phyloP scores from a whole-genome alignment of 2,888 invertebrate species.

The Celastrina argiolus region DNA sequence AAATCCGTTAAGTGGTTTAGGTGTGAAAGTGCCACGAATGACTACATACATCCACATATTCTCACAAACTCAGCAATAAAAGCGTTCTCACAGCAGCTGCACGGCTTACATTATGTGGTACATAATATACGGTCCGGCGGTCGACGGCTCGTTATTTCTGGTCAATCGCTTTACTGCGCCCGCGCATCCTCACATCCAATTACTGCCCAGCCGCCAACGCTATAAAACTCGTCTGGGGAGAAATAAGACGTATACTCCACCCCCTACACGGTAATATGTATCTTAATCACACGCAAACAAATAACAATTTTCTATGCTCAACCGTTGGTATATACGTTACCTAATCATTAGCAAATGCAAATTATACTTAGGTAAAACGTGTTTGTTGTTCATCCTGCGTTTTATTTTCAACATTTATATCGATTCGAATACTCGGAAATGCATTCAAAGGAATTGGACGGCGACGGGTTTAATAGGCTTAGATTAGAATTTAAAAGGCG shows the following conservation, averaged over 20 bases:
- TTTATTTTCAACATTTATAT: slow-evolving; percentile 77
- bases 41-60: background rate
- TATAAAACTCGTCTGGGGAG: slow-evolving; percentile 51
- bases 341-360: slow-evolving; percentile 54
- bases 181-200: slow-evolving; percentile 77
- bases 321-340: slow-evolving; percentile 30
- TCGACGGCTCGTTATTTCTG: slow-evolving; percentile 75
- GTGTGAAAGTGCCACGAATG: background rate
- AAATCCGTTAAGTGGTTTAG: background rate
- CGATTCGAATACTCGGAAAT: slow-evolving; percentile 74
- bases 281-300: slow-evolving; percentile 27
- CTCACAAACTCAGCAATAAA: slow-evolving; percentile 41
- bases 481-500: slow-evolving; percentile 75
- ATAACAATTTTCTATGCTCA: slow-evolving; percentile 27
- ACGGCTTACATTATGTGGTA: slow-evolving; percentile 54
- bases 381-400: slow-evolving; percentile 70
- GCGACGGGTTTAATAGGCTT: slow-evolving; percentile 73
- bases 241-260: slow-evolving; percentile 41
- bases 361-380: slow-evolving; percentile 76
- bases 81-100: slow-evolving; percentile 63
- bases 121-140: slow-evolving; percentile 42
- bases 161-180: slow-evolving; percentile 75
- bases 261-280: slow-evolving; percentile 32
- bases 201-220: slow-evolving; percentile 73
- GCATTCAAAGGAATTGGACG: slow-evolving; percentile 72